These are phyloP conservation scores for Lasioglossum villosulum DNA, from an alignment of 2,888 invertebrate genomes.

Conservation along the genomic window DNA sequence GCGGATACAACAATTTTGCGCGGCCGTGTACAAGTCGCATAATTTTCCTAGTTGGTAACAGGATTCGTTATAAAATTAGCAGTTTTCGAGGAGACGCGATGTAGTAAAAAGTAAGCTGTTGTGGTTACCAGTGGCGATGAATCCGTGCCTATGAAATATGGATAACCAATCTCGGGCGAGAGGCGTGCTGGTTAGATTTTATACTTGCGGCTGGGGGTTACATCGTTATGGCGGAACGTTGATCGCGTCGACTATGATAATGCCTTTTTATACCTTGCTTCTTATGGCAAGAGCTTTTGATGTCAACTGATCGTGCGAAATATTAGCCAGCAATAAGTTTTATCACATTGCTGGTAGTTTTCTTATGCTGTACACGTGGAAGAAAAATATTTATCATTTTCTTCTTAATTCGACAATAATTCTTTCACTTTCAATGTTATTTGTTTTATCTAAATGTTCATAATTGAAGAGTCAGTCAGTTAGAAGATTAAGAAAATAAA, in stretches of 20 bases:
- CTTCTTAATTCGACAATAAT: background rate
- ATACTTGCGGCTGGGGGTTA: constrained; percentile 38
- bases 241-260: constrained; percentile 31
- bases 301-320: background rate
- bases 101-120: constrained; percentile 33
- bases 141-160: constrained; percentile 53
- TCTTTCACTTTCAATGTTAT: background rate
- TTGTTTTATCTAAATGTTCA: background rate
- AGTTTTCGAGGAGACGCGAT: constrained; percentile 19
- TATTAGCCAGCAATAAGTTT: background rate
- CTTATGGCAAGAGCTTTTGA: background rate
- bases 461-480: background rate
- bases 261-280: background rate
- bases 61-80: constrained; percentile 51
- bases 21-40: background rate
- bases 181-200: constrained; percentile 54
- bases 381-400: background rate
- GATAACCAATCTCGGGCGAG: constrained; percentile 57
- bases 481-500: background rate
- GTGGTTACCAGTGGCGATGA: constrained; percentile 5
- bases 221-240: constrained; percentile 31
- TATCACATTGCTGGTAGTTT: background rate
- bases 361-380: background rate
- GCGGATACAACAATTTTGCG: background rate
- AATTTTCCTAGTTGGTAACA: constrained; percentile 33